Evolutionary conservation across 2,797 vertebrate species (phyloP).

Genomic region (Trachops cirrhosus): DNA sequence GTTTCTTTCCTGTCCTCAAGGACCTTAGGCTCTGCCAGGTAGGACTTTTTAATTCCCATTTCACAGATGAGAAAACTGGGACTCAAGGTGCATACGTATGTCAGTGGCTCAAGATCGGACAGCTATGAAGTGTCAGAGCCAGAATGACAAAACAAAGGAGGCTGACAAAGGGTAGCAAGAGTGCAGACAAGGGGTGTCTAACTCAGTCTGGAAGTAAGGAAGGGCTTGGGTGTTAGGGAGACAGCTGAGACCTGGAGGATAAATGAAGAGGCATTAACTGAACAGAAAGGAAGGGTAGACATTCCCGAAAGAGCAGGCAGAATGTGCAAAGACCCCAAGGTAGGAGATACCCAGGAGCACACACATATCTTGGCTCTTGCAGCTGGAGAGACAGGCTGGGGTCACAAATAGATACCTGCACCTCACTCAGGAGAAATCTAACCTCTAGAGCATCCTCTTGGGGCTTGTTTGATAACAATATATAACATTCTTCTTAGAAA

Average conservation of each 20-base stretch:
- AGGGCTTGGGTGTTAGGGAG: too few relatives aligned
- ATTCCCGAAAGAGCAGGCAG: background rate
- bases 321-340: background rate
- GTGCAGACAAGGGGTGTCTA: background rate
- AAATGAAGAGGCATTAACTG: background rate
- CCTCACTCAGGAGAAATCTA: background rate
- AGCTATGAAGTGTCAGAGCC: background rate
- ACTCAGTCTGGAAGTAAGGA: background rate
- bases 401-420: fast-evolving
- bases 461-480: background rate
- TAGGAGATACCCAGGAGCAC: background rate
- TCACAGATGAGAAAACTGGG: background rate
- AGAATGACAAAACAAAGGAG: background rate
- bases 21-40: background rate
- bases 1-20: background rate
- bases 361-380: too few relatives aligned
- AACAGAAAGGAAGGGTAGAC: background rate
- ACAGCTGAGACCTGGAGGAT: background rate
- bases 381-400: background rate
- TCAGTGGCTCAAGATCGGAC: background rate
- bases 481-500: background rate
- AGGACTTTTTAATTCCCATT: background rate
- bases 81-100: too few relatives aligned
- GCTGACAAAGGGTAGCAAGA: background rate
- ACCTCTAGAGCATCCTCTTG: background rate